Percentiles rank a stretch among this genome's conserved stretches.
phyloP scores from a whole-genome alignment of 2,797 vertebrate genomes.

The Tenualosa ilisha region DNA sequence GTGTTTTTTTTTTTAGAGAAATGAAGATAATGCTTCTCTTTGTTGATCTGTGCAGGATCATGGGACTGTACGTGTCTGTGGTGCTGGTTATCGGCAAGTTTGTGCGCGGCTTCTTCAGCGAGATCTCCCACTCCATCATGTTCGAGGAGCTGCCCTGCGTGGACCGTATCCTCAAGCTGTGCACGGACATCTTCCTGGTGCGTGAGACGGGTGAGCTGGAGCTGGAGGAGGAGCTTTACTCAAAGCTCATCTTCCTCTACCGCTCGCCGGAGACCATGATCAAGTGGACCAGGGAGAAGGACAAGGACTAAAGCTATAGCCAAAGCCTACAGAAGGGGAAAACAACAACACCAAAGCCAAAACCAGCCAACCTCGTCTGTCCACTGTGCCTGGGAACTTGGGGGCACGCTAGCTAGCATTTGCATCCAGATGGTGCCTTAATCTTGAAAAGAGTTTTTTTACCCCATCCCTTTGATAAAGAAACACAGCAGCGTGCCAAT shows the following conservation, averaged over 20 bases:
- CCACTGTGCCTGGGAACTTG: neutral
- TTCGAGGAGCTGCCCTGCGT: conserved; percentile 94
- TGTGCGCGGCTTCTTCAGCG: conserved; percentile 93
- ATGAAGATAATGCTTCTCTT: neutral
- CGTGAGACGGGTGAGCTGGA: conserved; percentile 92
- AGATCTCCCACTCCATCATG: conserved; percentile 95
- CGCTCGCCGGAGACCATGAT: conserved; percentile 96
- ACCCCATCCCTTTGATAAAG: neutral
- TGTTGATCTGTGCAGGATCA: conserved; percentile 77
- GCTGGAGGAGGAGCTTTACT: conserved; percentile 92
- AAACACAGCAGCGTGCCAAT: conserved; percentile 1
- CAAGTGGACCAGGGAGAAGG: conserved; percentile 90
- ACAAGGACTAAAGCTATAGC: conserved; percentile 34
- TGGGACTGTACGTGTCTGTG: conserved; percentile 91
- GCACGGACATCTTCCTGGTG: conserved; percentile 95
- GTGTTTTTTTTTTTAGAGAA: too few relatives aligned
- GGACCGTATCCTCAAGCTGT: conserved; percentile 91
- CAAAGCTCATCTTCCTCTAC: conserved; percentile 94
- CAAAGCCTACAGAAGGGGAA: neutral
- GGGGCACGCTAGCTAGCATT: neutral
- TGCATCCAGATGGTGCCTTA: neutral
- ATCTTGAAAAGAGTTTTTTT: neutral
- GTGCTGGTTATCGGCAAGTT: conserved; percentile 95
- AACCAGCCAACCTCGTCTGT: neutral
- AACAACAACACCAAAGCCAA: neutral